Evolutionary conservation across 2,797 vertebrate genomes (phyloP), one percentile per base, ranked within the genome.

Genomic region (Fratercula arctica): DNA sequence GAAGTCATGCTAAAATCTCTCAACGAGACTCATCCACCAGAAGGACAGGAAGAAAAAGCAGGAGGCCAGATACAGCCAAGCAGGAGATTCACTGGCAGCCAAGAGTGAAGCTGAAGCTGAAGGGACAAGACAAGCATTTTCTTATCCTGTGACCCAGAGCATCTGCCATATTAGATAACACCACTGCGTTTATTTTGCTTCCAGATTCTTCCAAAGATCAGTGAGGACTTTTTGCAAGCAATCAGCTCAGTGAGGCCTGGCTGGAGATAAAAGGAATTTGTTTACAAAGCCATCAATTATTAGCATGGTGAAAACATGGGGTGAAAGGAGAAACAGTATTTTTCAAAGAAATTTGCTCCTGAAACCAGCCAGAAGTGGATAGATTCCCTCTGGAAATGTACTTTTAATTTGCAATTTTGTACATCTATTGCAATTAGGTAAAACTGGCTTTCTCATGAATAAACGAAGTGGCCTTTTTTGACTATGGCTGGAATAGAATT

Each of bases 321-420:
- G 39, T 1, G 0, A 13, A 3, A 64, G 6, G 1, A n/a, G 2
- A 68, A 89, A 63, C 0, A 1, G 4, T 25, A 28, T 53, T 57
- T 84, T 85, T 72, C 3, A 13, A 35, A 54, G 1, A 83, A 29
- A 50, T 39, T 46, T 66, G 3, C 21, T 51, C 26, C 48, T 84
- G 20, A 53, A 67, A 66, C 3, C 11, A 37, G n/a, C 3, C 1
- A 35, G 28, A 79, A 91, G 3, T 43, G 5, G 10, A 16, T 9
- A 67, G 18, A 39, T 33, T 82, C 28, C 16, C 8, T 0, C 20
- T 54, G 16, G 13, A 90, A 92, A 85, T 61, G 3, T 20, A 89
- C 10, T 90, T 93, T 51, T 74, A 67, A 64, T 75, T 78, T 87
- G 13, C 16, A 60, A 29, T 66, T 63, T 74, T 72, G 2, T 43